Evolutionary conservation across 2,113 vertebrate species (phyloP), one percentile per base, ranked within the genome.

Genomic region (Phalacrocorax brasilianus): DNA sequence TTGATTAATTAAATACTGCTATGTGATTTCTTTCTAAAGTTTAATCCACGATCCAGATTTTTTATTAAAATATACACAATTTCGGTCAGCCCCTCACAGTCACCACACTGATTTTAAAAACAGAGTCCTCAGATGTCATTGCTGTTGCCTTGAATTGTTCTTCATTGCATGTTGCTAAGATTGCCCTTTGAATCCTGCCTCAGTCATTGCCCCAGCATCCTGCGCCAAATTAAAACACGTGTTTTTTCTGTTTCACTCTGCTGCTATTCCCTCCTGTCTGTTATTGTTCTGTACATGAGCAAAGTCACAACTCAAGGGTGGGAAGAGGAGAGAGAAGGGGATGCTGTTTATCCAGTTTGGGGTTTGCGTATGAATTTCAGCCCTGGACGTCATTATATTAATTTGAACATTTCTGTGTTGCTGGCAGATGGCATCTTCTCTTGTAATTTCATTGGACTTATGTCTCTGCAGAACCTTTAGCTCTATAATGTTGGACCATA

Each of bases 1-100:
- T 82, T 47, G 23, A 67, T 93, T 96, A 93, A 95, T 93, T 89
- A 79, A 81, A 94, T 89, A 56, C 16, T 76, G 42, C 30, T 40
- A 18, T 40, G 84, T 21, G 49, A 89, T 82, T 96, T 91, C 68
- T 92, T 91, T 52, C 77, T 89, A 40, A 88, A 72, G 4, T 87
- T 89, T 87, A 96, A 96, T 94, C 56, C 83, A 14, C 73, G 56
- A 20, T 56, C 35, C 73, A 68, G 45, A 72, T 44, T 95, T 95
- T 50, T 82, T 18, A 91, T 91, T 87, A 91, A 84, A 96, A 76
- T 70, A 44, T 2, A 30, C 33, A 56, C n/a, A 93, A 1, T 89
- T 92, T 76, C 81, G 68, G 30, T 27, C 87, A 89, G 84, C 73
- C 89, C 62, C 58, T 95, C 23, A 11, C 44, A 52, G 77, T 83